phyloP scores from a whole-genome alignment of 2,888 invertebrate species.

The Dicyrtomina minuta region DNA sequence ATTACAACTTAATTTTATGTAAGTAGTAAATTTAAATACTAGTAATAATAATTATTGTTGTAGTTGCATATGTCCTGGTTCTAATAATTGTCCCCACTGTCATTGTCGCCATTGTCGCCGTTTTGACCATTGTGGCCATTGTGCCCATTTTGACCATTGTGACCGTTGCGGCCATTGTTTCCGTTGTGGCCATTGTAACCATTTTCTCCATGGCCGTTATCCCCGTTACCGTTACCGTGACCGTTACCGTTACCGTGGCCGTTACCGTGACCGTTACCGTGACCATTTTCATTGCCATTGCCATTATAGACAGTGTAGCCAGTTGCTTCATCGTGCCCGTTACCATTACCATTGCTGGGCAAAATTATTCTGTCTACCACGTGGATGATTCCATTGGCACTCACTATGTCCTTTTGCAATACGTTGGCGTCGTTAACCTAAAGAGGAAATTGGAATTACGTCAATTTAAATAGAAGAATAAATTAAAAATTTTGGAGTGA shows the following conservation, averaged over 20 bases:
- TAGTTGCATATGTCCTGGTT: not conserved
- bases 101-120: no score
- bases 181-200: conserved; percentile 6
- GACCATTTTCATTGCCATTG: no score
- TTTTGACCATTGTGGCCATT: not conserved
- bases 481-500: not conserved
- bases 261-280: no score
- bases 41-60: no score
- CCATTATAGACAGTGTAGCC: no score
- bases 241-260: no score
- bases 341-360: no score
- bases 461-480: not conserved
- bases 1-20: no score
- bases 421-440: conserved; percentile 58
- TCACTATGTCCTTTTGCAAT: conserved; percentile 57
- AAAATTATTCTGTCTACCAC: conserved; percentile 58
- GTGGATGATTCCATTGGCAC: conserved; percentile 60
- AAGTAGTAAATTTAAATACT: no score
- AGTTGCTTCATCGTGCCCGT: no score
- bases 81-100: not conserved
- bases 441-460: not conserved
- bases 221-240: no score
- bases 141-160: not conserved
- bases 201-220: not conserved
- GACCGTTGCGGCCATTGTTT: not conserved